Conservation (phyloP, 2,113 vertebrate species). For the Ginglymostoma cirratum region DNA sequence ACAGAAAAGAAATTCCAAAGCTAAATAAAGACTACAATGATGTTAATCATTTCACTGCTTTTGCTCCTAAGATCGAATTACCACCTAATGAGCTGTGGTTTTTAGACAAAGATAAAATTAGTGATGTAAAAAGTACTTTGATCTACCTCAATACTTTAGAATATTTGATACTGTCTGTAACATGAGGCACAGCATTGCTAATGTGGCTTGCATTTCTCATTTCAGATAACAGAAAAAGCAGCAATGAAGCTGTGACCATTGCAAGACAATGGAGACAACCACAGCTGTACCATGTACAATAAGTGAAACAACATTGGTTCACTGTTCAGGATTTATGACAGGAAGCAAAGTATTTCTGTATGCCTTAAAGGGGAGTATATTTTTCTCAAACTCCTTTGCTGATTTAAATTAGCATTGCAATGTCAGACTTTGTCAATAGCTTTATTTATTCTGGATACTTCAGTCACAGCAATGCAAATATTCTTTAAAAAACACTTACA, state of each 20-base stretch:
- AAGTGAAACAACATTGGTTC: slow-evolving; percentile 28
- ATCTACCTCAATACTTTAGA: not conserved
- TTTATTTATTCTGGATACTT: slow-evolving; percentile 26
- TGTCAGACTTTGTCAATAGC: slow-evolving; percentile 30
- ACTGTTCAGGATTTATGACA: slow-evolving; percentile 34
- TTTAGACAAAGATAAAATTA: not conserved
- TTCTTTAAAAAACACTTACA: not conserved
- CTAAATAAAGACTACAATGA: not conserved
- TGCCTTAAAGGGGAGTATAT: slow-evolving; percentile 27
- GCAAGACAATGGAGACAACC: slow-evolving; percentile 9
- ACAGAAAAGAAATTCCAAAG: not conserved
- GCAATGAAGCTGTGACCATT: not conserved
- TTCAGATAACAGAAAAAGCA: not conserved
- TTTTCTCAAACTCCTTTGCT: slow-evolving; percentile 12
- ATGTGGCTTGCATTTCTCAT: slow-evolving; percentile 15
- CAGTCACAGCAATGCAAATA: not conserved
- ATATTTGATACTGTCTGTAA: not conserved
- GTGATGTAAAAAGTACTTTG: not conserved
- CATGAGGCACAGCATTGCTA: not conserved
- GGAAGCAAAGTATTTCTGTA: slow-evolving; percentile 20
- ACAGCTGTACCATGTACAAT: slow-evolving; percentile 4
- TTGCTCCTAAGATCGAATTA: not conserved
- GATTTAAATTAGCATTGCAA: slow-evolving; percentile 17
- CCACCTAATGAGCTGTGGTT: not conserved
- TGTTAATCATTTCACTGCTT: not conserved